These are phyloP conservation scores for Acanthosoma haemorrhoidale DNA, from an alignment of 2,888 invertebrate genomes.

Conservation along the genomic window DNA sequence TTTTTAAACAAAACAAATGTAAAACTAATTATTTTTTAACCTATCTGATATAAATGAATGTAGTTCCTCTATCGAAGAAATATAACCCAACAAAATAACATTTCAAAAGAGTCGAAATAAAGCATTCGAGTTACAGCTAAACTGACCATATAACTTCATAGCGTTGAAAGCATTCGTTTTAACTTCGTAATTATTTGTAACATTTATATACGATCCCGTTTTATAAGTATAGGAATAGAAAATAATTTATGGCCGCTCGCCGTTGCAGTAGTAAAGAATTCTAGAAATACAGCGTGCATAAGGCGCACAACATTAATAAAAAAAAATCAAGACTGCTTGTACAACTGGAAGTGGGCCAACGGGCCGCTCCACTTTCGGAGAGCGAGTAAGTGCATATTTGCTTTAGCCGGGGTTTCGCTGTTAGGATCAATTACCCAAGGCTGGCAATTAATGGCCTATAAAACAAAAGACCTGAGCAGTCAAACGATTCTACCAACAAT, in stretches of 20 bases:
- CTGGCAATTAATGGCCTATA: not conserved
- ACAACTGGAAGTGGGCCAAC: not conserved
- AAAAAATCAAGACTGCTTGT: not conserved
- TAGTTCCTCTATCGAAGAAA: too few species aligned
- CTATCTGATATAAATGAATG: too few species aligned
- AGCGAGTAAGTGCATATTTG: not conserved
- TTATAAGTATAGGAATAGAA: slow-evolving; percentile 4
- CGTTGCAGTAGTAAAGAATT: not conserved
- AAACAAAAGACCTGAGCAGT: not conserved
- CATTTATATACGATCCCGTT: not conserved
- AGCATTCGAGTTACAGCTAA: too few species aligned
- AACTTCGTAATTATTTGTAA: not conserved
- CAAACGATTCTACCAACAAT: too few species aligned
- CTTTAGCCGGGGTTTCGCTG: not conserved
- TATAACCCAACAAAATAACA: too few species aligned
- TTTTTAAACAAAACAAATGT: too few species aligned
- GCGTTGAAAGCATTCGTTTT: not conserved
- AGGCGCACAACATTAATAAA: slow-evolving; percentile 10
- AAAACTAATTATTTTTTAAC: too few species aligned
- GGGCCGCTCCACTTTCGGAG: not conserved
- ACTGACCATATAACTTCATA: not conserved
- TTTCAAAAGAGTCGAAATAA: too few species aligned
- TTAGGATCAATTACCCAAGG: not conserved
- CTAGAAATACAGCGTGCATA: slow-evolving; percentile 1
- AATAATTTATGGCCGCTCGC: not conserved